phyloP scores from a whole-genome alignment of 1,140 invertebrate species.

The Drosophila burlai region DNA sequence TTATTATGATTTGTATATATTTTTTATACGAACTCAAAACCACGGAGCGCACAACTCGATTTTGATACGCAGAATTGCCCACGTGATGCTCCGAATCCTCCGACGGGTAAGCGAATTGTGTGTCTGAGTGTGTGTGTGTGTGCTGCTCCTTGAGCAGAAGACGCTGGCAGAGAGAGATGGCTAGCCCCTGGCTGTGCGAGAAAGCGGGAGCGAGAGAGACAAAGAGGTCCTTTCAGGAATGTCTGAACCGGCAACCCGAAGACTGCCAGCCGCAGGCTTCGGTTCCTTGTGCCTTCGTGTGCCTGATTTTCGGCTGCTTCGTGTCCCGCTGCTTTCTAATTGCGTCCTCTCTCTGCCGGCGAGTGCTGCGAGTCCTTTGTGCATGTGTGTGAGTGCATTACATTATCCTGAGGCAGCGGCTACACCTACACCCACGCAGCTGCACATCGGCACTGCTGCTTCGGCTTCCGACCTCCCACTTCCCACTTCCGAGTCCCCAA shows the following conservation, averaged over 20 bases:
- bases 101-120: slow-evolving; percentile 72
- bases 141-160: slow-evolving; percentile 38
- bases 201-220: slow-evolving; percentile 2
- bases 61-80: slow-evolving; percentile 61
- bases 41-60: slow-evolving; percentile 44
- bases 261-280: slow-evolving; percentile 61
- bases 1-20: slow-evolving; percentile 83
- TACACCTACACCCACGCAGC: slow-evolving; percentile 57
- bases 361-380: slow-evolving; percentile 25
- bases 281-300: slow-evolving; percentile 36
- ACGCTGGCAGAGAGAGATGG: slow-evolving; percentile 35
- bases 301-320: slow-evolving; percentile 68
- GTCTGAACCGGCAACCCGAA: slow-evolving; percentile 52
- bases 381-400: slow-evolving; percentile 64
- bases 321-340: slow-evolving; percentile 74
- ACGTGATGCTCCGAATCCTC: slow-evolving; percentile 74
- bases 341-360: slow-evolving; percentile 61
- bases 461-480: slow-evolving; percentile 40
- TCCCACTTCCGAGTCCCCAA: slow-evolving; percentile 19
- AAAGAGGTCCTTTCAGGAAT: slow-evolving; percentile 26
- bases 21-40: slow-evolving; percentile 77
- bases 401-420: slow-evolving; percentile 66
- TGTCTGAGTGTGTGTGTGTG: slow-evolving; percentile 13
- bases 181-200: background rate
- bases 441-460: slow-evolving; percentile 43